phyloP scores from a whole-genome alignment of 2,888 invertebrate genomes.

The Notodonta dromedarius region DNA sequence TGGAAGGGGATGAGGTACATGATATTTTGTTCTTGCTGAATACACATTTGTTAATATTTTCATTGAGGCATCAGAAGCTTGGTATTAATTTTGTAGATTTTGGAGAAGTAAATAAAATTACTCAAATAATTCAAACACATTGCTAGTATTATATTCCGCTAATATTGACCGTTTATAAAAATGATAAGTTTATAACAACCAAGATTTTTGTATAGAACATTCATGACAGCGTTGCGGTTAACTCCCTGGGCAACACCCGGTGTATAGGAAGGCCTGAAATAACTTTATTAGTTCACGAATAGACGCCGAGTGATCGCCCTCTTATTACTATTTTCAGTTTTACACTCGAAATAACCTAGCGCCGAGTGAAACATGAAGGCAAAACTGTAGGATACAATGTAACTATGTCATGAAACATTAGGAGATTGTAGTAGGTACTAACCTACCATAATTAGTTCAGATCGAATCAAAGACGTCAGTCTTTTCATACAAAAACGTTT shows the following conservation, averaged over 20 bases:
- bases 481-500: too few relatives aligned
- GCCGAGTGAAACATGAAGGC: constrained; percentile 44
- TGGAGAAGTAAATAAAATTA: too few relatives aligned
- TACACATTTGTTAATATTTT: too few relatives aligned
- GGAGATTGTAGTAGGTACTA: neutral
- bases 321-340: constrained; percentile 70
- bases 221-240: constrained; percentile 34
- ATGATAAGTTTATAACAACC: neutral
- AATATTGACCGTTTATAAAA: neutral
- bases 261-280: constrained; percentile 69
- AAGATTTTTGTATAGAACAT: constrained; percentile 23
- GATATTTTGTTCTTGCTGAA: too few relatives aligned
- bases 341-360: constrained; percentile 56
- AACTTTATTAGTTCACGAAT: constrained; percentile 74
- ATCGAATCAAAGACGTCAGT: neutral
- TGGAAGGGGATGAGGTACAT: too few relatives aligned
- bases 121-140: too few relatives aligned
- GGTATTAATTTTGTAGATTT: too few relatives aligned
- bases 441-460: too few relatives aligned
- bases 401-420: constrained; percentile 12
- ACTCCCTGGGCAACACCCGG: constrained; percentile 33
- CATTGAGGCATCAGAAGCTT: too few relatives aligned
- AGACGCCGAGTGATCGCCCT: constrained; percentile 75
- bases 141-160: too few relatives aligned
- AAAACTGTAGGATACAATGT: constrained; percentile 29